phyloP scores from a whole-genome alignment of 92 coral and sea anemone species.

The Siderastrea siderea region DNA sequence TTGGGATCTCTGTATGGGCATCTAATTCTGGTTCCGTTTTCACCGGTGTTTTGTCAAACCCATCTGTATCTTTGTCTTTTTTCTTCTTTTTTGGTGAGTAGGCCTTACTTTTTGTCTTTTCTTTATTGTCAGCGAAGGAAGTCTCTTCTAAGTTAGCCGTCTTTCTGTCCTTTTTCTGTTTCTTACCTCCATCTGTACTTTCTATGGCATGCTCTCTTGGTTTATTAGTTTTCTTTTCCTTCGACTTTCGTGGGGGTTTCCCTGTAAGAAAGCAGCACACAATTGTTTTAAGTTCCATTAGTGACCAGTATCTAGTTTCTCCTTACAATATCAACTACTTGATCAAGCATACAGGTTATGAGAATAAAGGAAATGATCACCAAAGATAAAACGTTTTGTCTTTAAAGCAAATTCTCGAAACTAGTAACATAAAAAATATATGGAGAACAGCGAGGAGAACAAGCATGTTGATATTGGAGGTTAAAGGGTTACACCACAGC shows the following conservation, averaged over 20 bases:
- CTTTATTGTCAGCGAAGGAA: neutral
- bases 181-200: neutral
- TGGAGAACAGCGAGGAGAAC: too few species aligned
- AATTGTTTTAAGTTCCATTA: too few species aligned
- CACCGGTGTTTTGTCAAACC: neutral
- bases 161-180: neutral
- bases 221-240: neutral
- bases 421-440: too few species aligned
- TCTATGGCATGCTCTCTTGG: neutral
- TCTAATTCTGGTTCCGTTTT: slow-evolving; percentile 4
- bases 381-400: too few species aligned
- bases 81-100: slow-evolving; percentile 1
- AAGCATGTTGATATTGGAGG: too few species aligned
- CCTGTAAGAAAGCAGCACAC: neutral
- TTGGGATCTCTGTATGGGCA: neutral
- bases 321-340: too few species aligned
- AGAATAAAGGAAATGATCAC: too few species aligned
- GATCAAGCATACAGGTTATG: too few species aligned
- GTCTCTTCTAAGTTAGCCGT: neutral
- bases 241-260: neutral
- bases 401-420: too few species aligned
- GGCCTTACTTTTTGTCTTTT: neutral
- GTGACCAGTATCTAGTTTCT: too few species aligned
- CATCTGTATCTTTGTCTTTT: neutral
- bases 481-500: too few species aligned